A percentile compares a stretch with the other conserved stretches of the same genome.
Conservation (phyloP, 2,113 vertebrate genomes). For the Ammodytes dubius region DNA sequence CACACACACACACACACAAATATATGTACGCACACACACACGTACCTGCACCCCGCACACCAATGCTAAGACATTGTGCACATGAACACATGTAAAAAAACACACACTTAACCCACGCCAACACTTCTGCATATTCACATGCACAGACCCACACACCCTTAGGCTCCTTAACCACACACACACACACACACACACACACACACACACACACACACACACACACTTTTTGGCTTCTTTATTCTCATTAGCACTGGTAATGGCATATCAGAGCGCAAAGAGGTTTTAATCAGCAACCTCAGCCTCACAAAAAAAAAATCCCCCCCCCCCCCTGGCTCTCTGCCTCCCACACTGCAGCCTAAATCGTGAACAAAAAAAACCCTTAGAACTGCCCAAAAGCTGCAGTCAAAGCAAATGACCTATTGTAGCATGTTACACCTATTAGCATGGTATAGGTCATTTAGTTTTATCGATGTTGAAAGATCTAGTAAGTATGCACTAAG, state of each 20-base stretch:
- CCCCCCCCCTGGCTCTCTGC: conserved; percentile 72
- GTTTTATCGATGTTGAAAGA: conserved; percentile 10
- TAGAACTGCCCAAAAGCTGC: conserved; percentile 33
- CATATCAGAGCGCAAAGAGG: conserved; percentile 85
- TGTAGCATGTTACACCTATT: not conserved
- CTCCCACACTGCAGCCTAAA: conserved; percentile 65
- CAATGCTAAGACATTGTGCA: too few species aligned
- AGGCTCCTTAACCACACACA: conserved; percentile 38
- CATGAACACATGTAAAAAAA: too few species aligned
- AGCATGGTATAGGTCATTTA: not conserved
- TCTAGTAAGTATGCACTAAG: not conserved
- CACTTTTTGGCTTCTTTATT: conserved; percentile 83
- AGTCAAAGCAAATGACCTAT: conserved; percentile 22
- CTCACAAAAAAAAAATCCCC: conserved; percentile 69
- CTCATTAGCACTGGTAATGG: conserved; percentile 87
- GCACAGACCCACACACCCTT: conserved; percentile 27
- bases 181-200: conserved; percentile 57
- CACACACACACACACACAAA: too few species aligned
- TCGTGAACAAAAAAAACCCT: conserved; percentile 37
- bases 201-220: conserved; percentile 61
- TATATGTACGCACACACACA: too few species aligned
- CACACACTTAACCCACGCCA: too few species aligned
- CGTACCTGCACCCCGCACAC: too few species aligned
- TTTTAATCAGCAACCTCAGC: conserved; percentile 83
- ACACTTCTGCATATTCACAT: not conserved